Base-by-base conservation (phyloP, 2,113 vertebrate species). In the Epinephelus cyanopodus region DNA sequence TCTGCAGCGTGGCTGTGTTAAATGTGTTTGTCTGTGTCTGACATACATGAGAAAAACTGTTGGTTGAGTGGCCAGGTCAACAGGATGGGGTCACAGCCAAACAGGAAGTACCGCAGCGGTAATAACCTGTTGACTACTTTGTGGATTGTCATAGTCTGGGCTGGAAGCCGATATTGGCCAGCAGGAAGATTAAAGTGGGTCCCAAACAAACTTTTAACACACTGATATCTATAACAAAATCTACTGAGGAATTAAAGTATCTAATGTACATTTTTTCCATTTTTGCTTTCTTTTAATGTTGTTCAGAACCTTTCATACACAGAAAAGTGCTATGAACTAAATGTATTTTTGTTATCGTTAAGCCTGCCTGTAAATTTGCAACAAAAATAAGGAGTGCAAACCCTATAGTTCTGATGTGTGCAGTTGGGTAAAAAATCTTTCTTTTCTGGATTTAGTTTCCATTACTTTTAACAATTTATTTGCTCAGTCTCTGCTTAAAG, bases 41-140 rank as follows among this genome's bases (percentile, higher is more conserved):
- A 77, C 81, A 79, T 74, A 72, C 39, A 52, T 13, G 2, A 48
- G 68, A 50, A 58, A 56, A 71, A 23, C 6, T 13, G 19, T 11
- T 69, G 45, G 48, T 18, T 87, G 75, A 58, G 18, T 3, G 0
- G 25, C 52, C 39, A 37, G 63, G 71, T 81, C 73, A 72, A 69
- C 80, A 85, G 84, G 89, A 90, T 60, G 82, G 83, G 65, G 68
- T 74, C 70, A 88, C 2, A 8, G 39, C 63, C 37, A 83, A 82
- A 69, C 87, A 82, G 91, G 87, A 92, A 82, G 86, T 15, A 48
- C 12, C 45, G 21, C 37, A 6, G 17, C 12, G 50, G 81, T 62
- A 83, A 78, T 52, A 79, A 82, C 68, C 86, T 39, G 74, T 45
- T 50, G 85, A 57, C 27, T 15, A 77, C 66, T 82, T 48, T 3